Conservation (phyloP, 2,113 vertebrate genomes). For the Amblyornis subalaris region DNA sequence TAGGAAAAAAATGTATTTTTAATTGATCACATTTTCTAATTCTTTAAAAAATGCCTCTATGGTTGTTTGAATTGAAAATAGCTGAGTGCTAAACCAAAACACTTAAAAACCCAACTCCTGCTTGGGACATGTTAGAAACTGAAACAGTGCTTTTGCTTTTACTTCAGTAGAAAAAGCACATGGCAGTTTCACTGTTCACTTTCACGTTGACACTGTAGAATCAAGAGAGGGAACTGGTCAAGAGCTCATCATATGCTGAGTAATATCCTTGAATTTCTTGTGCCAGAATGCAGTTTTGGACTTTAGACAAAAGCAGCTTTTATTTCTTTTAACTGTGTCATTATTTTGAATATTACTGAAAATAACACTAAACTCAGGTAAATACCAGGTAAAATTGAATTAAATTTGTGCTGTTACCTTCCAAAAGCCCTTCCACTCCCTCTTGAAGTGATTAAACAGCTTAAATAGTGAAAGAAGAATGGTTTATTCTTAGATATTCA, state of each 20-base stretch:
- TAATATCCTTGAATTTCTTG: not conserved
- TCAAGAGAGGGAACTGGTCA: not conserved
- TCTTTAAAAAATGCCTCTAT: not conserved
- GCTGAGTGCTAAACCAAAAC: not conserved
- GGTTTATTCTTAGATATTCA: constrained; percentile 22
- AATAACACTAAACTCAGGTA: not conserved
- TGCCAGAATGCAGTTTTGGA: not conserved
- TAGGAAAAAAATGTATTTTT: fast-evolving
- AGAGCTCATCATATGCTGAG: not conserved
- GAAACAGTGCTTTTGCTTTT: not conserved
- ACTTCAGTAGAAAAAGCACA: not conserved
- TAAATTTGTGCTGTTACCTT: not conserved
- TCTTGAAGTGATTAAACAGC: not conserved
- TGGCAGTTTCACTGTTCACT: not conserved
- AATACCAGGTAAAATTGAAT: not conserved
- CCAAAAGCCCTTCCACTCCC: not conserved
- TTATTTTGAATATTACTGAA: not conserved
- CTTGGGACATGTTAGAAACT: not conserved
- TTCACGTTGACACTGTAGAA: not conserved
- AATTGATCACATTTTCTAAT: not conserved
- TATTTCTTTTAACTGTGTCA: not conserved
- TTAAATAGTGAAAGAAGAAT: constrained; percentile 4
- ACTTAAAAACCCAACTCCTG: not conserved
- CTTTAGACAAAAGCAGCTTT: not conserved
- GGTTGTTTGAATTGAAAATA: not conserved